Conservation (phyloP, 1,140 invertebrate genomes). For the Zophobas atratus region DNA sequence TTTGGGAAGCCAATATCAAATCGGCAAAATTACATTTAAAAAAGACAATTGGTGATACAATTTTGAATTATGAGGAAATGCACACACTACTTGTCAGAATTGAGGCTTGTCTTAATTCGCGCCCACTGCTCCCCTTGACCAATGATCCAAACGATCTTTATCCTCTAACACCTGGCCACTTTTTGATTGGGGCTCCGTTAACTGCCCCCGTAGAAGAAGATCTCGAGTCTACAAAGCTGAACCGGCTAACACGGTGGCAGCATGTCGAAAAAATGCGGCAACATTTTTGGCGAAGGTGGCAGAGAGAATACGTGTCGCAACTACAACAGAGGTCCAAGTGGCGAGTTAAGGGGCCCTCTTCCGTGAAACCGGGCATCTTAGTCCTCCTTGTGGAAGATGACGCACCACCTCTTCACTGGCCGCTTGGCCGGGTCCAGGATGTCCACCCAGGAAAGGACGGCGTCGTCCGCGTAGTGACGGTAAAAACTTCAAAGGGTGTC, state of each 20-base stretch:
- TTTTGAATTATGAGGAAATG: too few species aligned
- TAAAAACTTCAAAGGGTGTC: too few species aligned
- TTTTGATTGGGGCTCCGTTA: not conserved
- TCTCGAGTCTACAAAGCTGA: conserved; percentile 47
- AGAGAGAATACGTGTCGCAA: conserved; percentile 62
- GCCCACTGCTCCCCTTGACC: too few species aligned
- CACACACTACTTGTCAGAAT: too few species aligned
- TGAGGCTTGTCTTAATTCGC: too few species aligned
- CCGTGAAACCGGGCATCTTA: conserved; percentile 55
- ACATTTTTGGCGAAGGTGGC: conserved; percentile 64
- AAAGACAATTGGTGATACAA: too few species aligned
- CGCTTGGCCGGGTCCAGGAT: conserved; percentile 56
- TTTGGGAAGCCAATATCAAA: too few species aligned
- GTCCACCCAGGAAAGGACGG: conserved; percentile 59
- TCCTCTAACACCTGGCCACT: not conserved
- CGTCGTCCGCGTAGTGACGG: conserved; percentile 12
- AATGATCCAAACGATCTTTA: too few species aligned
- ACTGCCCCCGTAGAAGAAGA: not conserved
- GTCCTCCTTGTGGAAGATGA: conserved; percentile 58
- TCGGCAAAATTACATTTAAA: too few species aligned
- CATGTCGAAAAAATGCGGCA: conserved; percentile 47
- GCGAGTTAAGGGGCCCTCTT: not conserved
- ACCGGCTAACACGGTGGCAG: conserved; percentile 58
- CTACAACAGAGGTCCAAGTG: conserved; percentile 45
- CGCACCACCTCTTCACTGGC: conserved; percentile 60